Percentiles rank a stretch among this genome's conserved stretches.
phyloP scores from a whole-genome alignment of 2,113 vertebrate species.

The Casuarius casuarius region DNA sequence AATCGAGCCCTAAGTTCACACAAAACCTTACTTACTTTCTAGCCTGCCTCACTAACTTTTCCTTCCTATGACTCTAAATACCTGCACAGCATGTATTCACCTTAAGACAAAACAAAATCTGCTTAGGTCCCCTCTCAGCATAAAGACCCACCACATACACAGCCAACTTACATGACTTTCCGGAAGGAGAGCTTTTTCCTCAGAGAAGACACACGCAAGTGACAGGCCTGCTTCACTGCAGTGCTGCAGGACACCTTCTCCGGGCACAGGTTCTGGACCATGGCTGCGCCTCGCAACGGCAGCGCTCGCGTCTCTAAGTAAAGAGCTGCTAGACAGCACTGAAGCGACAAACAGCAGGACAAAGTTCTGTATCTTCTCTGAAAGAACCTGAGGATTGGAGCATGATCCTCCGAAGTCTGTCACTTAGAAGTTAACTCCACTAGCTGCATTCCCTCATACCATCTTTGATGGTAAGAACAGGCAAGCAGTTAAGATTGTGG shows the following conservation, averaged over 20 bases:
- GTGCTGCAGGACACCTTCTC: constrained; percentile 34
- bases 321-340: neutral
- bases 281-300: neutral
- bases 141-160: neutral
- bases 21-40: neutral
- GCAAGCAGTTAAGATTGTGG: neutral
- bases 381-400: neutral
- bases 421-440: neutral
- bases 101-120: neutral
- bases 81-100: rapidly evolving
- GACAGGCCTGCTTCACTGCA: constrained; percentile 58
- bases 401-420: rapidly evolving
- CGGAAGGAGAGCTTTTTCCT: constrained; percentile 75
- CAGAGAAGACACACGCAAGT: constrained; percentile 57
- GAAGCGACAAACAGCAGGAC: rapidly evolving
- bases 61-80: neutral
- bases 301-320: neutral
- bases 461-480: neutral
- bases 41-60: neutral
- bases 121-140: neutral
- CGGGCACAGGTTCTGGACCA: constrained; percentile 59
- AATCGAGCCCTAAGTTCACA: neutral
- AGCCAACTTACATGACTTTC: constrained; percentile 66
- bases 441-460: neutral
- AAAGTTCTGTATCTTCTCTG: neutral